These are phyloP conservation scores for Actinemys pallida DNA, from an alignment of 2,113 vertebrate species.

Conservation along the genomic window DNA sequence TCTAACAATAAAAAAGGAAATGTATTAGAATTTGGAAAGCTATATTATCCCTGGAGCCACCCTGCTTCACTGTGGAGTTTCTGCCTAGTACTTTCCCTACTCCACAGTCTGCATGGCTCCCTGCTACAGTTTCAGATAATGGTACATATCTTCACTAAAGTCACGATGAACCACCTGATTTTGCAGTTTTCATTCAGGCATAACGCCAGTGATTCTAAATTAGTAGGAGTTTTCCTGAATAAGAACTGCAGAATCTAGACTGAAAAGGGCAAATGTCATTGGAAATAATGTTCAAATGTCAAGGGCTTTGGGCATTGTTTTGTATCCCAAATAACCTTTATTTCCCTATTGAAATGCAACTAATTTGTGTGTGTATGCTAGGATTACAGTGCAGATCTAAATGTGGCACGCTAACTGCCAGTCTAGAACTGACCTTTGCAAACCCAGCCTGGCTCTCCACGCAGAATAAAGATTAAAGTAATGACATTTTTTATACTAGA, in stretches of 20 bases:
- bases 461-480: not conserved
- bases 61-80: not conserved
- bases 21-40: not conserved
- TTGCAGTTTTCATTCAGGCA: not conserved
- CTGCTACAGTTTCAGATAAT: constrained; percentile 1
- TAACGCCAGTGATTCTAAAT: not conserved
- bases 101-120: not conserved
- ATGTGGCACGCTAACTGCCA: constrained; percentile 31
- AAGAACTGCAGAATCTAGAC: constrained; percentile 11
- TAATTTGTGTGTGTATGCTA: constrained; percentile 47
- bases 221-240: not conserved
- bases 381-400: constrained; percentile 30
- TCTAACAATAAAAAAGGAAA: not conserved
- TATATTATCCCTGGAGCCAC: not conserved
- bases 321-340: constrained; percentile 58
- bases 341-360: constrained; percentile 38
- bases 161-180: not conserved
- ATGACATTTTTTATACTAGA: not conserved
- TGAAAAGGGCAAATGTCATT: constrained; percentile 63
- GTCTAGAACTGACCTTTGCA: constrained; percentile 14
- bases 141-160: not conserved
- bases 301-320: constrained; percentile 26
- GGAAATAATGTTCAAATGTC: constrained; percentile 57
- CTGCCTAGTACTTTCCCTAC: not conserved
- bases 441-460: constrained; percentile 20